Percentiles rank a stretch among this genome's conserved stretches.
Conservation (phyloP, 1,140 invertebrate species). For the Gryllus bimaculatus region DNA sequence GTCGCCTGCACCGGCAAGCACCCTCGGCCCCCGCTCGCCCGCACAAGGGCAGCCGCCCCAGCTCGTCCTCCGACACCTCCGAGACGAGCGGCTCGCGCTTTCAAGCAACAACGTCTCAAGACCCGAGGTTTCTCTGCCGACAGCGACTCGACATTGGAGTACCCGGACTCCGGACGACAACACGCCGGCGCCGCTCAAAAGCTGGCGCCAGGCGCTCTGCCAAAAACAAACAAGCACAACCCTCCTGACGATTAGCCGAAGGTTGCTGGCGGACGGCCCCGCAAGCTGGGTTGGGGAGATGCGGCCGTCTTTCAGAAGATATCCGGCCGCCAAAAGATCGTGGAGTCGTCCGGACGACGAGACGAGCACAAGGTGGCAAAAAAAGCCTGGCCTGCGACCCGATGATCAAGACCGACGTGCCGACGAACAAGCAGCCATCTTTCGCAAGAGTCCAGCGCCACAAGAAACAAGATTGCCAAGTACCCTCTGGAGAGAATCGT, state of each 20-base stretch:
- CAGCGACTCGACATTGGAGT: slow-evolving; percentile 47
- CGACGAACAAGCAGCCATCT: slow-evolving; percentile 18
- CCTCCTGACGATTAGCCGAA: not conserved
- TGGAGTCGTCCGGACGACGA: slow-evolving; percentile 19
- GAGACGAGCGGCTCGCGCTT: slow-evolving; percentile 37
- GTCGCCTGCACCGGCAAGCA: slow-evolving; percentile 8
- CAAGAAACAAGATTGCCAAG: slow-evolving; percentile 16
- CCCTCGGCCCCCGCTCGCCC: not conserved
- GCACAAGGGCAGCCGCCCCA: slow-evolving; percentile 23
- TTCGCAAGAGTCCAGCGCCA: slow-evolving; percentile 8
- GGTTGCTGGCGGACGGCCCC: not conserved
- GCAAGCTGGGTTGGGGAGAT: not conserved
- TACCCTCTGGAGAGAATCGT: slow-evolving; percentile 17
- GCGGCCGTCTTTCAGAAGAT: slow-evolving; percentile 7
- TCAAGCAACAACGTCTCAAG: slow-evolving; percentile 31
- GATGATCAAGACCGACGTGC: slow-evolving; percentile 12
- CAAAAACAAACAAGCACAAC: slow-evolving; percentile 12
- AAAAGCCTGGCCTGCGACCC: slow-evolving; percentile 12
- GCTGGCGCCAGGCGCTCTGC: not conserved
- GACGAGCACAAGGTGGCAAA: not conserved
- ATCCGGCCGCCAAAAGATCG: slow-evolving; percentile 3
- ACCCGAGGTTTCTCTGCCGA: slow-evolving; percentile 29
- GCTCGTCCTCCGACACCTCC: slow-evolving; percentile 43
- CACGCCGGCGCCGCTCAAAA: slow-evolving; percentile 29
- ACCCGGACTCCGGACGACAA: slow-evolving; percentile 43